These are phyloP conservation scores for Pseudococcus longispinus DNA, from an alignment of 2,888 invertebrate genomes.

Conservation along the genomic window DNA sequence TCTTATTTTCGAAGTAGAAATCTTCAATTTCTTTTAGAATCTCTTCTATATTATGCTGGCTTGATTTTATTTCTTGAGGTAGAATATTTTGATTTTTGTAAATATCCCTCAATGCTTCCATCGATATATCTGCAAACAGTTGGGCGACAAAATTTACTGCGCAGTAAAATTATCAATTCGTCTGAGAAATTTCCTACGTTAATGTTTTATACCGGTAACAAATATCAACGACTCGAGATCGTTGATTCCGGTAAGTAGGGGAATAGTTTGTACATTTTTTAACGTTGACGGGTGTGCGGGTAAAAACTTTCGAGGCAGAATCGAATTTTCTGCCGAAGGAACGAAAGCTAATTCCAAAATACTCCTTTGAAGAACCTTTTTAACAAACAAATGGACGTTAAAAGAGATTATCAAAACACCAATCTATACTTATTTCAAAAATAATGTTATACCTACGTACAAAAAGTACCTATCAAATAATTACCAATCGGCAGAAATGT, in stretches of 20 bases:
- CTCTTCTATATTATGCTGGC: background rate
- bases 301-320: background rate
- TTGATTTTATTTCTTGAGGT: background rate
- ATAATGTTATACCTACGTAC: background rate
- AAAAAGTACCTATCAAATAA: background rate
- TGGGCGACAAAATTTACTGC: background rate
- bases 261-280: background rate
- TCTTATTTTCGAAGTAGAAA: background rate
- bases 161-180: background rate
- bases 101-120: background rate
- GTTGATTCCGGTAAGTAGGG: conserved; percentile 9
- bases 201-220: background rate
- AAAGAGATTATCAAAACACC: background rate
- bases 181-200: background rate
- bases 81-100: background rate
- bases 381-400: background rate
- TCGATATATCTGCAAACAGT: background rate
- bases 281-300: conserved; percentile 11
- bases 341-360: background rate
- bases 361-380: background rate
- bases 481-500: background rate
- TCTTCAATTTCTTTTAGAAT: conserved; percentile 8
- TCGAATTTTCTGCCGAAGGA: conserved; percentile 41
- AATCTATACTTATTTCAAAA: too few relatives aligned
- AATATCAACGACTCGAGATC: conserved; percentile 28